Conservation (phyloP, 2,797 vertebrate species). For the Hapalemur alaotrensis region DNA sequence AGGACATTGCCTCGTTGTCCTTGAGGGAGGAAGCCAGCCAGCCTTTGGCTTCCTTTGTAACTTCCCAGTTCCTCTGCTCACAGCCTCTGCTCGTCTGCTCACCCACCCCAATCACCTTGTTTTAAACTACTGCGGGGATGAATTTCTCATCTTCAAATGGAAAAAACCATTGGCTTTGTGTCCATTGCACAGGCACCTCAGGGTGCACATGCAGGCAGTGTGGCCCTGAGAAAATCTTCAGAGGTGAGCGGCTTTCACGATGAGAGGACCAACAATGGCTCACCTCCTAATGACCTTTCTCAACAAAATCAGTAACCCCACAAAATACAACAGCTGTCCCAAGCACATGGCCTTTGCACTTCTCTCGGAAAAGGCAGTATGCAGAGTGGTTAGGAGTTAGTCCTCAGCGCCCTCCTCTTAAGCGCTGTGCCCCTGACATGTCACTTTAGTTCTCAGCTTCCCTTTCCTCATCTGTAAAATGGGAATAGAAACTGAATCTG, state of each 20-base stretch:
- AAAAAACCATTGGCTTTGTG: not conserved
- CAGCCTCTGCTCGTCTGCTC: not conserved
- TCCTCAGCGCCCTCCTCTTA: not conserved
- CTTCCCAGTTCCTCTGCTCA: slow-evolving; percentile 56
- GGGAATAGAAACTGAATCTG: slow-evolving; percentile 56
- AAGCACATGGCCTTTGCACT: not conserved
- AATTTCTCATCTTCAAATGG: not conserved
- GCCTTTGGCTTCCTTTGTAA: slow-evolving; percentile 58
- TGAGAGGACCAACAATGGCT: not conserved
- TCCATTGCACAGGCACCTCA: not conserved
- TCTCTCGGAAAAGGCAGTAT: not conserved
- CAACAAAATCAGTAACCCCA: not conserved
- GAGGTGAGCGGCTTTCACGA: not conserved
- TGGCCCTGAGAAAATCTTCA: not conserved
- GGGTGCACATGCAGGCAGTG: not conserved
- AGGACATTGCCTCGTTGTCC: not conserved
- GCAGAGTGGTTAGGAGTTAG: not conserved
- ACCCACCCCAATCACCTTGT: not conserved
- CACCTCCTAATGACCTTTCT: not conserved
- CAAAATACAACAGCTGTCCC: not conserved
- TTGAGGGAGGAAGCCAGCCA: slow-evolving; percentile 34
- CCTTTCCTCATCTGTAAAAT: slow-evolving; percentile 34
- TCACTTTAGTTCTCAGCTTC: not conserved
- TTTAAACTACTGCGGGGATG: not conserved
- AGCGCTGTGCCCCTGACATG: not conserved